Base-by-base conservation (phyloP, 2,797 vertebrate genomes). In the Epinephelus coioides region DNA sequence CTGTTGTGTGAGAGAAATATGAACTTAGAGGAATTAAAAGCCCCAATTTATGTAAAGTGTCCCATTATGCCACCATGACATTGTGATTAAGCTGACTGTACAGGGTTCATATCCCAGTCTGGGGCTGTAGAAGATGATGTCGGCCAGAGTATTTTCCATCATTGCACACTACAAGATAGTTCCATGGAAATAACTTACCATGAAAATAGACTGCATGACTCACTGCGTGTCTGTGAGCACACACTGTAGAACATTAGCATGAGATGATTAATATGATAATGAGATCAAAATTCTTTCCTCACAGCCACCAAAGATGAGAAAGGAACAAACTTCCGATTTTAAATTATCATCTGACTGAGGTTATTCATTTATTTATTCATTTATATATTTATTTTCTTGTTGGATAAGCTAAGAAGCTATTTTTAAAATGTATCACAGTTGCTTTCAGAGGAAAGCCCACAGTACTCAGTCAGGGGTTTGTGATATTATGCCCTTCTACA, bases 401-500 rank as follows among this genome's bases (percentile, higher is more conserved):
- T 25, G 46, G 25, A 59, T 44, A 76, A 53, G 21, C 54, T 34
- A 49, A 74, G 43, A 78, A 67, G 68, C 43, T 62, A 55, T 71
- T 76, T 71, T 71, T 53, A 17, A 53, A 72, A 46, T 64, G 5
- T 17, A 69, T 78, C 51, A 55, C 78, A 69, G 65, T 65, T 50
- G 5, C 61, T 44, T 74, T 62, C 44, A 66, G 44, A 67, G 55
- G 69, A 46, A 61, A 62, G 75, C 76, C 55, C n/a, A 66, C 73
- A 73, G 73, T 12, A 27, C 73, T 55, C 82, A 78, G 72, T 78
- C 73, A 82, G 72, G 19, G 62, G 34, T 76, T 66, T 81, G 59
- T 90, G 85, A 86, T 88, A 81, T 67, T 69, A 53, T 66, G 70
- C 73, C 79, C 69, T 72, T 88, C 85, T 76, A 83, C 83, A 67